Percentiles rank a stretch among this genome's conserved stretches.
phyloP scores from a whole-genome alignment of 1,140 invertebrate species.

The Tetramorium parvispinum region DNA sequence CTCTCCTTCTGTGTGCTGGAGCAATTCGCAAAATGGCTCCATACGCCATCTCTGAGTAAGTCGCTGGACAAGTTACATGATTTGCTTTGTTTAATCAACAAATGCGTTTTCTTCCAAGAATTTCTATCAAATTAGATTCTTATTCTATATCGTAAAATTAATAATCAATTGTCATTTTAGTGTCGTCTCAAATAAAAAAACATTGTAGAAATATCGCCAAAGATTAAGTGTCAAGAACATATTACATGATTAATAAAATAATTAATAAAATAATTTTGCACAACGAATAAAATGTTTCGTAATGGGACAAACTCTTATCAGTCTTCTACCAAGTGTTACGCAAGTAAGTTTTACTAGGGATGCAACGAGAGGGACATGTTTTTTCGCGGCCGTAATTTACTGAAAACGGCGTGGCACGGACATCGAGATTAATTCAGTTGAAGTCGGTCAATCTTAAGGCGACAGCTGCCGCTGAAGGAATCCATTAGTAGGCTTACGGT shows the following conservation, averaged over 20 bases:
- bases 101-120: constrained; percentile 44
- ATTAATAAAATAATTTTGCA: constrained; percentile 13
- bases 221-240: not conserved
- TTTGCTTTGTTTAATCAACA: constrained; percentile 60
- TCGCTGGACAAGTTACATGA: constrained; percentile 53
- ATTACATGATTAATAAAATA: not conserved
- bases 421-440: constrained; percentile 78
- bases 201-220: not conserved
- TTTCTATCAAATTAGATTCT: constrained; percentile 13
- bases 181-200: not conserved
- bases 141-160: not conserved
- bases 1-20: not conserved
- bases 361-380: constrained; percentile 19
- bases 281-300: not conserved
- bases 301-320: not conserved
- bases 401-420: constrained; percentile 65
- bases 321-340: not conserved
- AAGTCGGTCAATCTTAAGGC: constrained; percentile 82
- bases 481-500: constrained; percentile 79
- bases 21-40: constrained; percentile 77
- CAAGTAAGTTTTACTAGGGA: constrained; percentile 2
- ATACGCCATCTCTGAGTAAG: constrained; percentile 80
- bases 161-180: not conserved
- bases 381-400: constrained; percentile 47
- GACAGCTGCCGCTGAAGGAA: constrained; percentile 83